phyloP scores from a whole-genome alignment of 92 coral and sea anemone genomes.

The Porites rus region DNA sequence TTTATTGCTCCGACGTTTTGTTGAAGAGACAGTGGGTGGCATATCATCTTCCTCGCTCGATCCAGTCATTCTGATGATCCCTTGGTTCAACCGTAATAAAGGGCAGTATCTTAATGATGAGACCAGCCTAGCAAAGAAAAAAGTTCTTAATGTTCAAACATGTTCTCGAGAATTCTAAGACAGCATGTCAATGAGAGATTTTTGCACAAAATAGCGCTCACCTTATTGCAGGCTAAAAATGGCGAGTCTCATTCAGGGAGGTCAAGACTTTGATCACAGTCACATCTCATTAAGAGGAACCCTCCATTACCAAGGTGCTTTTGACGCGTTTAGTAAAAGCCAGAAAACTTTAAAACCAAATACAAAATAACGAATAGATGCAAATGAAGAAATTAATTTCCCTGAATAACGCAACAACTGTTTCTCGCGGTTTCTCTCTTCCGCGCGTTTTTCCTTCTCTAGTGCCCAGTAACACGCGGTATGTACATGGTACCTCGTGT shows the following conservation, averaged over 20 bases:
- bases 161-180: not conserved
- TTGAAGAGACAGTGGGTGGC: slow-evolving; percentile 9
- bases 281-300: not conserved
- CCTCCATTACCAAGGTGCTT: not conserved
- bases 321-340: not conserved
- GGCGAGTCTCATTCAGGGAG: not conserved
- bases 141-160: not conserved
- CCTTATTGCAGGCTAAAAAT: not conserved
- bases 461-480: slow-evolving; percentile 33
- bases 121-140: not conserved
- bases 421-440: not conserved
- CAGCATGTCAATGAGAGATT: not conserved
- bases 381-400: too few relatives aligned
- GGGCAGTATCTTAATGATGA: not conserved
- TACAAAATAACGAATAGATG: not conserved
- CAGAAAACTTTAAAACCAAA: not conserved
- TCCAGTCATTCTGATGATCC: not conserved
- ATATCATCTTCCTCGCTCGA: slow-evolving; percentile 24
- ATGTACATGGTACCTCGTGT: not conserved
- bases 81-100: not conserved
- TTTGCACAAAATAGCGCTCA: not conserved
- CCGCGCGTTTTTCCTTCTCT: slow-evolving; percentile 14
- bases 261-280: not conserved
- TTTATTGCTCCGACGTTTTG: slow-evolving; percentile 12
- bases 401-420: too few relatives aligned